Percentiles rank a stretch among this genome's conserved stretches.
These are phyloP conservation scores for Oreochromis spilurus DNA, from an alignment of 2,113 vertebrate genomes.

Conservation along the genomic window DNA sequence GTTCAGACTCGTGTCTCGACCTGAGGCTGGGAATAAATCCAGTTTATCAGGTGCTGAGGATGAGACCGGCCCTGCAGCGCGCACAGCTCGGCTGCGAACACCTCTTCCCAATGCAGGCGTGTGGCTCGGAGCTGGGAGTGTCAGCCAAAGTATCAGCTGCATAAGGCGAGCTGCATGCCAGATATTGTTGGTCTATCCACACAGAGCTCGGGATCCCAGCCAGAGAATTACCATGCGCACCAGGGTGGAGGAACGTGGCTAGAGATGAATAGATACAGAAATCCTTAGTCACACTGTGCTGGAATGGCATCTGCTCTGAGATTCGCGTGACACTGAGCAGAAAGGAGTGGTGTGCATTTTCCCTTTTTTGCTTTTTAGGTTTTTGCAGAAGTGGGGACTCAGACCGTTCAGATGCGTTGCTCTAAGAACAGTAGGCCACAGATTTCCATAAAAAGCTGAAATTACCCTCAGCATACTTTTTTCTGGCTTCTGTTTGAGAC, in stretches of 20 bases:
- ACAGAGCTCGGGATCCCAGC: slow-evolving; percentile 22
- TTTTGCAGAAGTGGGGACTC: neutral
- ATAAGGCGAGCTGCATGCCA: slow-evolving; percentile 14
- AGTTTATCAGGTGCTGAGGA: slow-evolving; percentile 17
- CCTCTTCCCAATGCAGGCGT: neutral
- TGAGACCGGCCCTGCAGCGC: neutral
- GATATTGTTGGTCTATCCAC: slow-evolving; percentile 13
- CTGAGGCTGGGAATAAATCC: slow-evolving; percentile 13
- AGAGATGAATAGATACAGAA: slow-evolving; percentile 41
- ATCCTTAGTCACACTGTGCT: neutral
- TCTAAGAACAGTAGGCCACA: neutral
- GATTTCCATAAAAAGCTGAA: neutral
- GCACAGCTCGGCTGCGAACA: neutral
- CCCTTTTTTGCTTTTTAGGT: neutral
- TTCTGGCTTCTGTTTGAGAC: neutral
- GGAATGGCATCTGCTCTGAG: slow-evolving; percentile 19
- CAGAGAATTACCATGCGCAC: slow-evolving; percentile 35
- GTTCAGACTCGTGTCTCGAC: slow-evolving; percentile 18
- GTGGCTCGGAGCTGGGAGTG: neutral
- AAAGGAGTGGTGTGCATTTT: neutral
- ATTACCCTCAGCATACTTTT: neutral
- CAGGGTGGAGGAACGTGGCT: neutral
- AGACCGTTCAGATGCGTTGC: neutral
- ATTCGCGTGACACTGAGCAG: neutral
- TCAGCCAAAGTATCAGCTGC: slow-evolving; percentile 11